phyloP scores from a whole-genome alignment of 1,140 invertebrate species.

The Ceratina japonica region DNA sequence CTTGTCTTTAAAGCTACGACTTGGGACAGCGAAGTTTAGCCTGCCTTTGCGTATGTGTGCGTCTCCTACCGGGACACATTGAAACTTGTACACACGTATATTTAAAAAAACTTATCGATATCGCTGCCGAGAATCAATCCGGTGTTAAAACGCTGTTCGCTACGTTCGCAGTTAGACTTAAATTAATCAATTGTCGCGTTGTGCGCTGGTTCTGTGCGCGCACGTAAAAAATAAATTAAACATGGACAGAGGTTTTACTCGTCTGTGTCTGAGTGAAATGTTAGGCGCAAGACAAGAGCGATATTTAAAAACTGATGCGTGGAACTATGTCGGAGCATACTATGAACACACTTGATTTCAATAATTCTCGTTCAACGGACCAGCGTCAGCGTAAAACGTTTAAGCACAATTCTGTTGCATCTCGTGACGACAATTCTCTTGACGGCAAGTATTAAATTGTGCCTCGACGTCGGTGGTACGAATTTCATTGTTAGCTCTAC shows the following conservation, averaged over 20 bases:
- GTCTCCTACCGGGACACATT: no score
- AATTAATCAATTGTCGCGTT: conserved; percentile 19
- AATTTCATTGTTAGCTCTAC: not conserved
- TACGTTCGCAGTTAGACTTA: not conserved
- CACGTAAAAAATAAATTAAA: not conserved
- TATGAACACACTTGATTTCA: conserved; percentile 30
- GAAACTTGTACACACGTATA: not conserved
- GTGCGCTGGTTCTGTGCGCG: not conserved
- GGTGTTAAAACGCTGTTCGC: not conserved
- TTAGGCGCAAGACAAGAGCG: conserved; percentile 33
- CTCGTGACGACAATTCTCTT: not conserved
- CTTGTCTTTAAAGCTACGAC: conserved; percentile 31
- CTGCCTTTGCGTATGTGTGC: no score
- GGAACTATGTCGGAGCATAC: conserved; percentile 36
- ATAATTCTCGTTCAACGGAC: conserved; percentile 15
- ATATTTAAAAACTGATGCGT: conserved; percentile 26
- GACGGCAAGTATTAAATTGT: conserved; percentile 2
- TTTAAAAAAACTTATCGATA: conserved; percentile 21
- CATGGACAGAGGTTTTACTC: not conserved
- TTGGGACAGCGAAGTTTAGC: no score
- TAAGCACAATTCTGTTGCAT: not conserved
- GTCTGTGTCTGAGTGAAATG: conserved; percentile 7
- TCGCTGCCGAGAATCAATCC: not conserved
- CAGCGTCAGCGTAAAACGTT: conserved; percentile 4
- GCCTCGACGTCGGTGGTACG: conserved; percentile 9